Conservation (phyloP, 2,113 vertebrate genomes). For the Leptocoma aspasia region DNA sequence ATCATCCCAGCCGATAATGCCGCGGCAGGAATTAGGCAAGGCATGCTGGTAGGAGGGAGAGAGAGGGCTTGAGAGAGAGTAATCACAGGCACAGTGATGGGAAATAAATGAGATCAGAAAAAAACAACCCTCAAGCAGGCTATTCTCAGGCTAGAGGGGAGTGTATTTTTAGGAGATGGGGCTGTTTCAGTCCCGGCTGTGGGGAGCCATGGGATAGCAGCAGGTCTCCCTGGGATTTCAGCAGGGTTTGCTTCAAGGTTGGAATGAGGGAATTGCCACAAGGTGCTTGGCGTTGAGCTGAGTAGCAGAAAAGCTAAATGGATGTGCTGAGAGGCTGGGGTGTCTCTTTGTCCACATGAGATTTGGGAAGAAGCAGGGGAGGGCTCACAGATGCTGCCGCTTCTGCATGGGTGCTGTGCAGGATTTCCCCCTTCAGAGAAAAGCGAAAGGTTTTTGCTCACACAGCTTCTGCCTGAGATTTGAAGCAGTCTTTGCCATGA, state of each 20-base stretch:
- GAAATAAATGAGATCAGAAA: slow-evolving; percentile 9
- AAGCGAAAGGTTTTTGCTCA: neutral
- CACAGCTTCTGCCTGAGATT: neutral
- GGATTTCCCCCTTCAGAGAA: neutral
- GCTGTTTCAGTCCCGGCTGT: neutral
- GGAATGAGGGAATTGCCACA: neutral
- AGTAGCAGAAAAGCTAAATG: neutral
- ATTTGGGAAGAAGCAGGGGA: neutral
- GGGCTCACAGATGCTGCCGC: fast-evolving
- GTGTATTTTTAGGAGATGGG: neutral
- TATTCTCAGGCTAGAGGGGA: neutral
- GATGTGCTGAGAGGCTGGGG: neutral
- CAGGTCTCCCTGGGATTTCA: neutral
- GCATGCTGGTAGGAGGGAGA: slow-evolving; percentile 3
- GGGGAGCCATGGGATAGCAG: neutral
- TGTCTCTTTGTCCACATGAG: neutral
- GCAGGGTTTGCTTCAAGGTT: neutral
- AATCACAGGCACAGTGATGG: neutral
- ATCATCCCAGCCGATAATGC: neutral
- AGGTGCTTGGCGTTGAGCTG: neutral
- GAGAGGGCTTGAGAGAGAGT: neutral
- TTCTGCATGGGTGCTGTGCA: fast-evolving
- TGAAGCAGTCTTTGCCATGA: neutral
- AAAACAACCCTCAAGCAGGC: neutral
- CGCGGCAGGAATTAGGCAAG: slow-evolving; percentile 43